These are phyloP conservation scores for Buathra laborator DNA, from an alignment of 2,888 invertebrate genomes.

Conservation along the genomic window DNA sequence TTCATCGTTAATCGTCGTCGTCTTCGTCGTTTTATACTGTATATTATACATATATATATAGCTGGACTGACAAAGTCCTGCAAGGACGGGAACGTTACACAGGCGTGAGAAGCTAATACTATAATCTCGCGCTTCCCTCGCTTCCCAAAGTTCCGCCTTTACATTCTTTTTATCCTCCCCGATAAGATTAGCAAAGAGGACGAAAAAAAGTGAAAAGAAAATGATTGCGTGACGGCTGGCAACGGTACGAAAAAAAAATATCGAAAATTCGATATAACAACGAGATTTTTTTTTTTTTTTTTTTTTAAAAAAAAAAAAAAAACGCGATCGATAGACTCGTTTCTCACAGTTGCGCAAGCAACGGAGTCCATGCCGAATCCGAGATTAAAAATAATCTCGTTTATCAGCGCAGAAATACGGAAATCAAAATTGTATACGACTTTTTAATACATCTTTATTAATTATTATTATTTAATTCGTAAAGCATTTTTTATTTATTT, in stretches of 20 bases:
- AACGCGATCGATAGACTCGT: background rate
- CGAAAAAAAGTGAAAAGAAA: background rate
- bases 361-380: conserved; percentile 15
- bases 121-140: conserved; percentile 24
- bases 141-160: conserved; percentile 18
- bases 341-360: conserved; percentile 5
- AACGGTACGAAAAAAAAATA: background rate
- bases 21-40: conserved; percentile 63
- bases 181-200: conserved; percentile 38
- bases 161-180: conserved; percentile 21
- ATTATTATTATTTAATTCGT: conserved; percentile 82
- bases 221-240: background rate
- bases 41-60: conserved; percentile 44
- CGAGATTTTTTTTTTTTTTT: background rate
- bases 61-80: conserved; percentile 9
- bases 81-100: conserved; percentile 21
- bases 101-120: conserved; percentile 31
- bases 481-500: conserved; percentile 70
- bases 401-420: conserved; percentile 64
- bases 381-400: conserved; percentile 27
- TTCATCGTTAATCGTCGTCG: conserved; percentile 42
- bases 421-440: conserved; percentile 84
- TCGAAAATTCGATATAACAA: conserved; percentile 20
- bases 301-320: background rate
- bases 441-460: conserved; percentile 82